Conservation (phyloP, 1,140 invertebrate species). For the Drosophila sproati region DNA sequence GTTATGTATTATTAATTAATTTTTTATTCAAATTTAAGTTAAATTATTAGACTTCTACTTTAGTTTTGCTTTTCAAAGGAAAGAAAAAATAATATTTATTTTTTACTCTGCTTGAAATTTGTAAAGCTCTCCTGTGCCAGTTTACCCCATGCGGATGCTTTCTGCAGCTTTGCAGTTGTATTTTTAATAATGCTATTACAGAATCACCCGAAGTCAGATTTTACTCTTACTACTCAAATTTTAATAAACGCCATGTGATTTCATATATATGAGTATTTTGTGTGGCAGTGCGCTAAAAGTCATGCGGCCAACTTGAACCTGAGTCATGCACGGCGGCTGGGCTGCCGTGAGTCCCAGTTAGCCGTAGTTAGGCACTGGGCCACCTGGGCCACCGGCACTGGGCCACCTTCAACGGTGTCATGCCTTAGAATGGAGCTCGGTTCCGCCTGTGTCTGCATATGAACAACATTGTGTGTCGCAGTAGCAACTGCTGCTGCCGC, state of each 20-base stretch:
- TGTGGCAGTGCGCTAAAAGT: constrained; percentile 60
- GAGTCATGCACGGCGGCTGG: constrained; percentile 67
- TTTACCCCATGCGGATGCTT: background rate
- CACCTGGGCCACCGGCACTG: constrained; percentile 22
- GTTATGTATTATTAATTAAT: no score
- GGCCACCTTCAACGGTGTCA: constrained; percentile 80
- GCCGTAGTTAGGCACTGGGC: constrained; percentile 12
- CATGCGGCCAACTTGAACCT: constrained; percentile 77
- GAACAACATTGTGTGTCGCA: constrained; percentile 49
- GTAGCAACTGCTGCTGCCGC: constrained; percentile 23
- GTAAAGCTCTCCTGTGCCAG: constrained; percentile 12
- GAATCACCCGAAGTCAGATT: constrained; percentile 4
- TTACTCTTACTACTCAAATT: constrained; percentile 35
- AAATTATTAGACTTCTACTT: no score
- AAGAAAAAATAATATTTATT: background rate
- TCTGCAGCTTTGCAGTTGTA: constrained; percentile 23
- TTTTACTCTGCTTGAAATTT: constrained; percentile 35
- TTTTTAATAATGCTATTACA: constrained; percentile 48
- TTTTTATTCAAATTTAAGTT: background rate
- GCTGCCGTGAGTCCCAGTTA: constrained; percentile 19
- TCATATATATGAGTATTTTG: constrained; percentile 54
- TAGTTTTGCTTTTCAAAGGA: no score
- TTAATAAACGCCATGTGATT: constrained; percentile 55
- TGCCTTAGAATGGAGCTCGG: constrained; percentile 69
- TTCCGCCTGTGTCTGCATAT: constrained; percentile 54